Base-by-base conservation (phyloP, 2,888 invertebrate species). In the Kuschelorhynchus macadamiae region DNA sequence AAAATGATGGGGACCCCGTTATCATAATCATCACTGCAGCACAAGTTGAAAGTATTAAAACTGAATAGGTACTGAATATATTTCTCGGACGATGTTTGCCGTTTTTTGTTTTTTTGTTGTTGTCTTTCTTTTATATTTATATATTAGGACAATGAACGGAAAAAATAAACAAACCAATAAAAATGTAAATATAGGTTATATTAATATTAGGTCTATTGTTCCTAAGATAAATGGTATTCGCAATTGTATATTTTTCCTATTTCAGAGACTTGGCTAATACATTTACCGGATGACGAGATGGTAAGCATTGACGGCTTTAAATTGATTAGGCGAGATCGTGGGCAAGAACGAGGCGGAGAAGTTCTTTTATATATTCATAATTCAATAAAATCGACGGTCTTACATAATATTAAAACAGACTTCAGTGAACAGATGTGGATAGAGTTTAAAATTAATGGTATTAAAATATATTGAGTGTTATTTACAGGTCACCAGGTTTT, bases 11-110 rank as follows among this genome's bases (percentile, higher is more conserved):
- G 14, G 47, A 12, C 9, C 14, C 25, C 4, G 7, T 25, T n/a
- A 47, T 18, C 9, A 18, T 12, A 21, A 47, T 47, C 47, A 47
- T 47, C 47, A 47, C 47, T 20, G n/a, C 47, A 1, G 47, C 47
- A 11, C 47, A 47, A 12, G 14, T 47, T 21, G 47, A 21, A 21
- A 7, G 47, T 1, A 21, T 47, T 12, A 47, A 47, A 25, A 21
- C n/a, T 47, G 47, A 20, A 47, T 20, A n/a, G n/a, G n/a, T n/a
- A n/a, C 1, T 44, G 16, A 44, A 44, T 17, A 1, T 32, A 32
- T 5, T 9, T 32, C 32, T 32, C 32, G 32, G 7, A 8, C 32
- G 32, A 8, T 8, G 9, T 32, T 32, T 32, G 9, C 9, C 32
- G 32, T 32, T 32, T 32, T 32, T 8, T n/a, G n/a, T n/a, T n/a